A percentile compares a stretch with the other conserved stretches of the same genome.
Evolutionary conservation across 2,888 invertebrate species (phyloP).

Genomic region (Sipunculus nudus): DNA sequence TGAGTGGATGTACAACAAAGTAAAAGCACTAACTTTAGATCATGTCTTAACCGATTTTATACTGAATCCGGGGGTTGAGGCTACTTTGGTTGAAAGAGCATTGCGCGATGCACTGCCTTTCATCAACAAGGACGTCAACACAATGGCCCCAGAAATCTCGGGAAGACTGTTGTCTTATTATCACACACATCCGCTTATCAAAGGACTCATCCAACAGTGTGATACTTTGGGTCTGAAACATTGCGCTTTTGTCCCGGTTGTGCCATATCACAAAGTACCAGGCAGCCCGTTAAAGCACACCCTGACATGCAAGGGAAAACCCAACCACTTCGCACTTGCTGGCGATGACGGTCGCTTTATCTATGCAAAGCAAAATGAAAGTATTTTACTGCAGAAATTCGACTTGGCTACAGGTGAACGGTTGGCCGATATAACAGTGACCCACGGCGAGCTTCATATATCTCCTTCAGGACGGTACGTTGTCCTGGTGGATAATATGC

Average conservation of each 20-base stretch:
- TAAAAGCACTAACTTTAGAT: constrained; percentile 58
- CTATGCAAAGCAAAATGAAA: constrained; percentile 50
- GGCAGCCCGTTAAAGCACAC: constrained; percentile 58
- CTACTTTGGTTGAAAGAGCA: constrained; percentile 55
- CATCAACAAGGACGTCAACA: constrained; percentile 55
- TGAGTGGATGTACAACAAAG: constrained; percentile 64
- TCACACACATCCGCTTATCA: constrained; percentile 53
- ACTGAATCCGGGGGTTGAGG: constrained; percentile 57
- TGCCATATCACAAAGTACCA: constrained; percentile 57
- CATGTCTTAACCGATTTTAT: constrained; percentile 59
- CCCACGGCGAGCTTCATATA: constrained; percentile 57
- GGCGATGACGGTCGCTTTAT: constrained; percentile 47
- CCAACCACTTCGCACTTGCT: constrained; percentile 44
- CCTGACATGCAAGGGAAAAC: constrained; percentile 38
- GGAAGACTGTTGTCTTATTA: constrained; percentile 63
- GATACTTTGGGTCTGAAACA: constrained; percentile 55
- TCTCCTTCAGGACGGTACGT: constrained; percentile 53
- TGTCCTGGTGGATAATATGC: constrained; percentile 57
- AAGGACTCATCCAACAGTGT: constrained; percentile 58
- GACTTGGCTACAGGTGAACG: constrained; percentile 55
- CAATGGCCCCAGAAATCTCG: constrained; percentile 59
- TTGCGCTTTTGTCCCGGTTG: constrained; percentile 59
- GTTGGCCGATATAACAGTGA: constrained; percentile 49
- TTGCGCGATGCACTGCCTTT: constrained; percentile 52
- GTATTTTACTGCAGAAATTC: constrained; percentile 47